Evolutionary conservation across 2,113 vertebrate species (phyloP), one percentile per base, ranked within the genome.

Genomic region (Pituophis catenifer): DNA sequence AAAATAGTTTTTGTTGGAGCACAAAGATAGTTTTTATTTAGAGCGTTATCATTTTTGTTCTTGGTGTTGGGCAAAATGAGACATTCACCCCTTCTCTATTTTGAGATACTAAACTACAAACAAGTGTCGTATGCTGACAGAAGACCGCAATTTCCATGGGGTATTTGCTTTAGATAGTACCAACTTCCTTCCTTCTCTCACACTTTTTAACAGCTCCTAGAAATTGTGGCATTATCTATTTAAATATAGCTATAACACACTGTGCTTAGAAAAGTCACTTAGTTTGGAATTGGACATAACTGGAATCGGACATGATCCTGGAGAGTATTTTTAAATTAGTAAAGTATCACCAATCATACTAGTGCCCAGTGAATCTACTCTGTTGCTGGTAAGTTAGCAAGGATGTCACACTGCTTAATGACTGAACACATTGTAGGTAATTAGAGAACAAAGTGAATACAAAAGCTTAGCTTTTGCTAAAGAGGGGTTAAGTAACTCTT

Each of bases 381-480:
- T 87, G 17, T 88, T 86, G 89, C 0, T 9, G 2, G 17, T 91
- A 5, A 50, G 57, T 6, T 93, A 52, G 91, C 26, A 21, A 19
- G 0, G 54, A 19, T 12, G 86, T 86, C 85, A 57, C 54, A 58
- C 8, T 33, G 10, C 88, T 94, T 54, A 91, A 44, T 70, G 50
- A 91, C 93, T 90, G 87, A n/a, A 33, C 5, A 91, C 91, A 81
- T 7, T 70, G 89, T 93, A 15, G 38, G 95, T 52, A 96, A 93
- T 89, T 3, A 89, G 58, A 95, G 93, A 33, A 93, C 24, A 94
- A 86, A 95, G 11, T 12, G 89, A 95, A 13, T 21, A 88, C 89
- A 86, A 93, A 96, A 89, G 94, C 5, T 94, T 12, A 50, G 52
- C 91, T 38, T 11, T 91, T 93, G 33, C 88, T 96, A 96, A 55